Evolutionary conservation across 2,888 invertebrate species (phyloP).

Genomic region (Agriopis marginaria): DNA sequence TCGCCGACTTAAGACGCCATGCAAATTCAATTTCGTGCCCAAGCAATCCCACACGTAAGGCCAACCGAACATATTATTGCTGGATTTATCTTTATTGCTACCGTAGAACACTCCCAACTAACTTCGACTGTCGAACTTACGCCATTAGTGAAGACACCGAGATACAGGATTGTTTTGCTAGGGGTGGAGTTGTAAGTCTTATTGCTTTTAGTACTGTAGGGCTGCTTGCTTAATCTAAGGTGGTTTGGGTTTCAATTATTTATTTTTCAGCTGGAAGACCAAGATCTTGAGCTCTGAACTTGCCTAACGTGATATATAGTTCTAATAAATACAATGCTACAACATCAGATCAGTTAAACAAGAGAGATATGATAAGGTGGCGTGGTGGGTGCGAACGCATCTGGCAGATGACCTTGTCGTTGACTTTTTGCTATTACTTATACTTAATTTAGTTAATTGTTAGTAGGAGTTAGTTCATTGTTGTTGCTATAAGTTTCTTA

Average conservation of each 20-base stretch:
- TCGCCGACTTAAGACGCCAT: constrained; percentile 84
- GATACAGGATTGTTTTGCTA: constrained; percentile 85
- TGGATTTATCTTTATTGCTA: constrained; percentile 86
- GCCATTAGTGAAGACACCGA: constrained; percentile 86
- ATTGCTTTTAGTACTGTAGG: constrained; percentile 83
- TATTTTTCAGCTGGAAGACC: constrained; percentile 43
- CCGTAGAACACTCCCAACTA: constrained; percentile 84
- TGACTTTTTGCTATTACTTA: too few species aligned
- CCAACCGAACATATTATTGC: constrained; percentile 85
- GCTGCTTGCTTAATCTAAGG: constrained; percentile 83
- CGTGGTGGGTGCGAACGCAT: too few species aligned
- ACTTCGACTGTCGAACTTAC: constrained; percentile 85
- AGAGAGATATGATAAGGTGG: too few species aligned
- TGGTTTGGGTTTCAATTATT: constrained; percentile 61
- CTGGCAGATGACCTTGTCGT: too few species aligned
- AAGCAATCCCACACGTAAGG: constrained; percentile 81
- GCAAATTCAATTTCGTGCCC: constrained; percentile 86
- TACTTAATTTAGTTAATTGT: too few species aligned
- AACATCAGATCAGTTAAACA: too few species aligned
- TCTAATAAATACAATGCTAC: background rate
- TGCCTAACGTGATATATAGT: background rate
- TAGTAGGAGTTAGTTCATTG: too few species aligned
- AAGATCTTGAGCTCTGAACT: constrained; percentile 28
- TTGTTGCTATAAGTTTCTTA: too few species aligned
- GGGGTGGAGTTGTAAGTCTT: constrained; percentile 85